Conservation (phyloP, 2,797 vertebrate genomes). For the Emydoidea blandingii region DNA sequence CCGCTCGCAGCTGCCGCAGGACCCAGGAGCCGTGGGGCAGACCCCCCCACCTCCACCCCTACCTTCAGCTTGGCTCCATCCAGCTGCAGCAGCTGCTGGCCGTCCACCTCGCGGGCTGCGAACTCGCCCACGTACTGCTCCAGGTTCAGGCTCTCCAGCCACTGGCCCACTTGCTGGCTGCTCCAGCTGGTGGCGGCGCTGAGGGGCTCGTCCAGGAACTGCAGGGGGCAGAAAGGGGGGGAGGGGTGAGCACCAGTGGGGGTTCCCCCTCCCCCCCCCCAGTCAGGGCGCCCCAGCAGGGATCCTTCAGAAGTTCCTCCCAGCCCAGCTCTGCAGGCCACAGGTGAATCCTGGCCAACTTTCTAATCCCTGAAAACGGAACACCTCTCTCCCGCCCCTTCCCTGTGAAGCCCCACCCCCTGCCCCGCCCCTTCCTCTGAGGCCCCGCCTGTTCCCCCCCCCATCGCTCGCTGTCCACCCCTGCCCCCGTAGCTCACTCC, state of each 20-base stretch:
- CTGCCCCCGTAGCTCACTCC: too few species aligned
- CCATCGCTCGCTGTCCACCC: too few species aligned
- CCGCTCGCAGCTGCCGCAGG: background rate
- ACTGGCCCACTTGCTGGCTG: constrained; percentile 90
- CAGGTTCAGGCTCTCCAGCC: constrained; percentile 89
- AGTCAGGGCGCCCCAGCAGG: background rate
- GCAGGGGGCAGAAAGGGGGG: background rate
- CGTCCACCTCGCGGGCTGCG: constrained; percentile 83
- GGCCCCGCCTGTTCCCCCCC: too few species aligned
- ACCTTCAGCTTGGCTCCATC: constrained; percentile 90
- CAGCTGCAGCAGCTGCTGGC: constrained; percentile 86
- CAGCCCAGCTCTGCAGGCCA: too few species aligned
- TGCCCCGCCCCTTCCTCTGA: too few species aligned
- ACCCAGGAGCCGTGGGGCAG: background rate
- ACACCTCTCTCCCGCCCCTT: too few species aligned
- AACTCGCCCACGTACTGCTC: constrained; percentile 87
- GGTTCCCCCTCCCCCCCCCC: background rate
- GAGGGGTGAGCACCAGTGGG: accelerated
- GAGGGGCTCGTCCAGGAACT: constrained; percentile 87
- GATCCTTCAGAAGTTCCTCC: background rate
- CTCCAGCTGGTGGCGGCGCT: constrained; percentile 85
- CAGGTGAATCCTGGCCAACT: too few species aligned
- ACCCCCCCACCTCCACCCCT: background rate
- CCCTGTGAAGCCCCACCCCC: too few species aligned
- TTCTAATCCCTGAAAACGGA: too few species aligned